Evolutionary conservation across 2,797 vertebrate species (phyloP).

Genomic region (Notamacropus eugenii): DNA sequence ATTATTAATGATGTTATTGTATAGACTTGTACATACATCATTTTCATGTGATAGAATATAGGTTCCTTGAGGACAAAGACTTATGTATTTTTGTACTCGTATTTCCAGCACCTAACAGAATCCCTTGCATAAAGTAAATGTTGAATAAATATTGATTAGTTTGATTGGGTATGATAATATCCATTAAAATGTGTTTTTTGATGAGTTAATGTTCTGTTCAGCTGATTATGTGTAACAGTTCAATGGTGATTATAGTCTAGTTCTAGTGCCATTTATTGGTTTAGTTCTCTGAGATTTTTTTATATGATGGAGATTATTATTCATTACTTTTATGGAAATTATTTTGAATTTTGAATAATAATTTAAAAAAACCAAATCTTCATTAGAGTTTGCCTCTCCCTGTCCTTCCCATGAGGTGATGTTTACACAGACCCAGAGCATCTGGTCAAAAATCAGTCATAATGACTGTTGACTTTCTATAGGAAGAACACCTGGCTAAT

Average conservation of each 20-base stretch:
- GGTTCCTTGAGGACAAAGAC: background rate
- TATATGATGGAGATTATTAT: background rate
- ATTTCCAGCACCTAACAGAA: background rate
- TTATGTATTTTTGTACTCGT: background rate
- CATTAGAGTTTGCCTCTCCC: slow-evolving; percentile 71
- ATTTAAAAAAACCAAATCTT: slow-evolving; percentile 52
- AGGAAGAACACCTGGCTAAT: slow-evolving; percentile 54
- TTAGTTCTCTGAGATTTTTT: background rate
- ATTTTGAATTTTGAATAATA: background rate
- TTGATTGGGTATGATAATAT: background rate
- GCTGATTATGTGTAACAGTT: background rate
- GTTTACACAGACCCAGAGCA: slow-evolving; percentile 67
- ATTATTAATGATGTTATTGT: background rate
- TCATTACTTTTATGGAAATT: background rate
- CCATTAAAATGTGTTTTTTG: background rate
- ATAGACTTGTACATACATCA: background rate
- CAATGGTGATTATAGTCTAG: background rate
- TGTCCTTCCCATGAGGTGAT: slow-evolving; percentile 61
- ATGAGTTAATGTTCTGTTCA: background rate
- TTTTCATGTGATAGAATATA: background rate
- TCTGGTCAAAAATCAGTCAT: slow-evolving; percentile 57
- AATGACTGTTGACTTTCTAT: slow-evolving; percentile 51
- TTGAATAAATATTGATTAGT: background rate
- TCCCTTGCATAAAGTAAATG: background rate
- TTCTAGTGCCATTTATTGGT: background rate